phyloP scores from a whole-genome alignment of 2,113 vertebrate species.

The Chelonoidis abingdonii region DNA sequence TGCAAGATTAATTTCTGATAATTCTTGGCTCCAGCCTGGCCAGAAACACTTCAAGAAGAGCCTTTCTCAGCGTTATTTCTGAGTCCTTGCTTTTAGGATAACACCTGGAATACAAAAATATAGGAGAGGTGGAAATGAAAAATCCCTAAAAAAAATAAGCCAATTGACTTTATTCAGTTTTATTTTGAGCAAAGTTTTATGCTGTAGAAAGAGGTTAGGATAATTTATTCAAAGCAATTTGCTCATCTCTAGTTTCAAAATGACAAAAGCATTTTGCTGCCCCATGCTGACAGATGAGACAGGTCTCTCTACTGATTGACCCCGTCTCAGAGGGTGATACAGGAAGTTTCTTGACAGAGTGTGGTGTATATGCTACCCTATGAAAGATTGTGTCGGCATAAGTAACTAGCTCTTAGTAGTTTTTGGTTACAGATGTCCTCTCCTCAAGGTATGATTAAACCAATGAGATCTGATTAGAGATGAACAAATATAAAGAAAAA shows the following conservation, averaged over 20 bases:
- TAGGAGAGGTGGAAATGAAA: background rate
- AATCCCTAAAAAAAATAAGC: background rate
- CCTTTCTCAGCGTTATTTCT: background rate
- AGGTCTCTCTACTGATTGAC: background rate
- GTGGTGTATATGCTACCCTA: background rate
- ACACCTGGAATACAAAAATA: background rate
- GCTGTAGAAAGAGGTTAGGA: background rate
- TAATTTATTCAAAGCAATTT: conserved; percentile 1
- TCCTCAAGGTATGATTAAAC: background rate
- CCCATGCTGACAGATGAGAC: background rate
- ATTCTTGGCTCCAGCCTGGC: background rate
- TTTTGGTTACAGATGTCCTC: background rate
- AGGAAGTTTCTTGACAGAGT: background rate
- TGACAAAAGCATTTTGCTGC: background rate
- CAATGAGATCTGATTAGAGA: background rate
- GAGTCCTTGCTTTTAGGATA: background rate
- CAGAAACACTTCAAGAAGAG: background rate
- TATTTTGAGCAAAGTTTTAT: conserved; percentile 31
- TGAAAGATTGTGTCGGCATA: background rate
- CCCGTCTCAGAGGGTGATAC: background rate
- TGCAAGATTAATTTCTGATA: background rate
- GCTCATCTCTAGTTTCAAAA: fast-evolving
- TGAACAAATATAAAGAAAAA: background rate
- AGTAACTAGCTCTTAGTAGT: background rate
- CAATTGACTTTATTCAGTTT: conserved; percentile 7